Base-by-base conservation (phyloP, 2,797 vertebrate species). In the Clarias laeviceps region DNA sequence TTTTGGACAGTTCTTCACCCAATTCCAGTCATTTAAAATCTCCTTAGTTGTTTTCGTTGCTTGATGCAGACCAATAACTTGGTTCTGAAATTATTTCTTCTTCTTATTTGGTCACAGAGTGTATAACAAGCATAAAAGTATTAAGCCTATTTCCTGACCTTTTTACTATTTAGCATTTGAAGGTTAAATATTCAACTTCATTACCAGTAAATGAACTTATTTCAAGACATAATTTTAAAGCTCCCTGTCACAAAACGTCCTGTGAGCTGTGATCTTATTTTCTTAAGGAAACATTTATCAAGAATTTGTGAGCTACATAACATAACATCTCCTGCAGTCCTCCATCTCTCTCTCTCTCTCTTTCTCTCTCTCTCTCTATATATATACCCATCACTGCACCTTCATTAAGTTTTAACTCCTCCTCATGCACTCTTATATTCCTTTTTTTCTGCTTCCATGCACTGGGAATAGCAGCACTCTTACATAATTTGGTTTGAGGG, bases 241-340 rank as follows among this genome's bases (percentile, higher is more conserved):
- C 88, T 90, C 80, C 91, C 90, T 89, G 77, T 91, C 92, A 88
- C 84, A 89, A 92, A 54, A 89, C 90, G 92, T 93, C 91, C 92
- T 91, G 88, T 91, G 88, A 81, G 83, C 90, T 15, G 15, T 66
- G 18, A 81, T 56, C 65, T 91, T 90, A 93, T 90, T 92, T 93
- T 92, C 88, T 92, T 88, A 93, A 91, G 91, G 90, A 92, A 87
- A 91, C 90, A 89, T 87, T 88, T 87, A 86, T 54, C n/a, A 73
- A 88, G 91, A 92, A 86, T 92, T 90, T 91, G 85, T 90, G 90
- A 91, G 86, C 88, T 89, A 87, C 87, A 92, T 93, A 93, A 94
- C 80, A 82, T 29, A 69, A 18, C 40, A 82, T 56, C 80, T 69
- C 65, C 66, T 62, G 34, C 54, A 20, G 50, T 37, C 65, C 14